Evolutionary conservation across 2,888 invertebrate genomes (phyloP).

Genomic region (Chelonus formosanus): DNA sequence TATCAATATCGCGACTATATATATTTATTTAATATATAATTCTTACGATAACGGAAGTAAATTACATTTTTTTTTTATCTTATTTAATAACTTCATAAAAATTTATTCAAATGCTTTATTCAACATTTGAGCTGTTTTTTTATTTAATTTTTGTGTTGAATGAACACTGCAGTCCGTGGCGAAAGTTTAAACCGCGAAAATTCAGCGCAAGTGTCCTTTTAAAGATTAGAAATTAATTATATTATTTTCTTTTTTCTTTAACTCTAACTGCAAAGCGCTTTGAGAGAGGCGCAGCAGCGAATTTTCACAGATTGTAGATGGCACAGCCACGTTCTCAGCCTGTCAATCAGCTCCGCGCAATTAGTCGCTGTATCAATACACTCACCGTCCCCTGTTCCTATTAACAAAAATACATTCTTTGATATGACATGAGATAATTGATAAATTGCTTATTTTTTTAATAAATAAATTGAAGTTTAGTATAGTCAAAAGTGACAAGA

Average conservation of each 20-base stretch:
- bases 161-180: too few relatives aligned
- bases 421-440: too few relatives aligned
- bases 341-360: constrained; percentile 64
- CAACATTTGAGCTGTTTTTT: not conserved
- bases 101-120: constrained; percentile 1
- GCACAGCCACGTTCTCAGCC: constrained; percentile 65
- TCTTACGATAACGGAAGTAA: constrained; percentile 14
- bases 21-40: constrained; percentile 5
- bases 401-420: constrained; percentile 16
- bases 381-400: constrained; percentile 63
- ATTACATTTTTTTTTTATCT: not conserved
- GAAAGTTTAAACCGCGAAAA: too few relatives aligned
- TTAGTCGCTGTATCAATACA: constrained; percentile 61
- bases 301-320: constrained; percentile 63
- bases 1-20: constrained; percentile 5
- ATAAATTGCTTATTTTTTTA: too few relatives aligned
- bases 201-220: not conserved
- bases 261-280: constrained; percentile 52
- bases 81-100: not conserved
- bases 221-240: constrained; percentile 14
- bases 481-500: not conserved
- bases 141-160: too few relatives aligned
- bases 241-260: constrained; percentile 35
- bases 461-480: too few relatives aligned
- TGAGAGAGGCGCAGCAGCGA: constrained; percentile 63